Base-by-base conservation (phyloP, 2,113 vertebrate genomes). In the Camarhynchus parvulus region DNA sequence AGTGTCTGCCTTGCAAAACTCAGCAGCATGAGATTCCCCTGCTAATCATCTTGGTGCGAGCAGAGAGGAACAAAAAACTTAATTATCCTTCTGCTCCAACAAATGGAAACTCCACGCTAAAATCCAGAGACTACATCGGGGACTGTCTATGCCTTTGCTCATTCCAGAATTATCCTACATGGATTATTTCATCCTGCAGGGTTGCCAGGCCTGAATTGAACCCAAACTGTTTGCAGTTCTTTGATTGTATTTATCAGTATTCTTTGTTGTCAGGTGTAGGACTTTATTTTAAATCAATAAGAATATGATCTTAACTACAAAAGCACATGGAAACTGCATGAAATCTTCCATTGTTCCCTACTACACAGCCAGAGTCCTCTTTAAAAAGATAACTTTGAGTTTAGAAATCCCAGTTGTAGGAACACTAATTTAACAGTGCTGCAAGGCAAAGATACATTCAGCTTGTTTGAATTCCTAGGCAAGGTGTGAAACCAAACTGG, bases 401-500 rank as follows among this genome's bases (percentile, higher is more conserved):
- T 73, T 76, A 89, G 55, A 88, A 94, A 90, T 44, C 50, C 3
- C 1, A 73, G 33, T 39, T 33, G 19, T 3, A 78, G 67, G 84
- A 93, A 83, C 49, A 49, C 50, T 77, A 44, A n/a, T 47, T 88
- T 44, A 90, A 76, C 17, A 28, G n/a, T 80, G 59, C 94, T 94
- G 81, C 46, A 81, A 94, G 47, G 68, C 83, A 87, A 92, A 87
- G 80, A 94, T 67, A 56, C 24, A 72, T 87, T 80, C 44, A 72
- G 49, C 87, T 89, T 75, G 19, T 75, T 58, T 92, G 62, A 58
- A 93, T 81, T 96, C 63, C 66, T 66, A 82, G 66, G 20, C 31
- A 90, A 96, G 64, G 64, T 92, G 42, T 75, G 66, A 94, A 95
- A 77, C 30, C 44, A 82, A 77, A 50, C 47, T 39, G 21, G 15